Percentiles rank a stretch among this genome's conserved stretches.
These are phyloP conservation scores for Lordiphosa fenestrarum DNA, from an alignment of 2,888 invertebrate genomes.

Conservation along the genomic window DNA sequence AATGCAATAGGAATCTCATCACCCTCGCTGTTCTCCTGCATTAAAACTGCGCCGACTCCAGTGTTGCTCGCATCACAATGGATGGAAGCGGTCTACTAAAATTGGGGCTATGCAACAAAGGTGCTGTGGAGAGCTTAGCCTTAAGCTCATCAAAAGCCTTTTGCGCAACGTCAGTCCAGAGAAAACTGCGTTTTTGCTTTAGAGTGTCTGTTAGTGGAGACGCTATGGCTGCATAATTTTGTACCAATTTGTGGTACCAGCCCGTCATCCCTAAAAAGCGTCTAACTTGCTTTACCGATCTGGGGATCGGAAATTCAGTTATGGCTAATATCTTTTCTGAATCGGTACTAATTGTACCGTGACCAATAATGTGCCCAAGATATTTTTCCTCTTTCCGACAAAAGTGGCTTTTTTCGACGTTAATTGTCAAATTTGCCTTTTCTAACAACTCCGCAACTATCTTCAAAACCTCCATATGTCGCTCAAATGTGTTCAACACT, in stretches of 20 bases:
- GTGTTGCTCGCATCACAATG: constrained; percentile 29
- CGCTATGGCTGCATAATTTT: neutral
- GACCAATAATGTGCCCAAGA: neutral
- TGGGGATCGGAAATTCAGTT: neutral
- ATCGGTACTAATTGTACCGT: neutral
- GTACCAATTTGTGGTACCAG: neutral
- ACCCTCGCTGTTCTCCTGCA: neutral
- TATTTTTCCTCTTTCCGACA: neutral
- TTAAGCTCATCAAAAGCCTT: constrained; percentile 9
- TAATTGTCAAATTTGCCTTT: neutral
- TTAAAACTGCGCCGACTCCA: constrained; percentile 11
- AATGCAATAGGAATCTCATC: constrained; percentile 11
- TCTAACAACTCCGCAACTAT: neutral
- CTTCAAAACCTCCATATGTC: neutral
- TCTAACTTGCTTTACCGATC: neutral
- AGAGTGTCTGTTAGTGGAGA: constrained; percentile 13
- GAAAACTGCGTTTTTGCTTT: constrained; percentile 2
- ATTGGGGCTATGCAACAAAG: constrained; percentile 9
- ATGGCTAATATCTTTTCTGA: neutral
- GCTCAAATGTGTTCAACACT: neutral
- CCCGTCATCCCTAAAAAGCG: constrained; percentile 1
- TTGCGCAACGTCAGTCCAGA: constrained; percentile 4
- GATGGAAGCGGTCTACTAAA: neutral
- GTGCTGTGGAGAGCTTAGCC: neutral
- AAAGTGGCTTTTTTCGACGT: neutral